phyloP scores from a whole-genome alignment of 2,797 vertebrate genomes.

The Vultur gryphus region DNA sequence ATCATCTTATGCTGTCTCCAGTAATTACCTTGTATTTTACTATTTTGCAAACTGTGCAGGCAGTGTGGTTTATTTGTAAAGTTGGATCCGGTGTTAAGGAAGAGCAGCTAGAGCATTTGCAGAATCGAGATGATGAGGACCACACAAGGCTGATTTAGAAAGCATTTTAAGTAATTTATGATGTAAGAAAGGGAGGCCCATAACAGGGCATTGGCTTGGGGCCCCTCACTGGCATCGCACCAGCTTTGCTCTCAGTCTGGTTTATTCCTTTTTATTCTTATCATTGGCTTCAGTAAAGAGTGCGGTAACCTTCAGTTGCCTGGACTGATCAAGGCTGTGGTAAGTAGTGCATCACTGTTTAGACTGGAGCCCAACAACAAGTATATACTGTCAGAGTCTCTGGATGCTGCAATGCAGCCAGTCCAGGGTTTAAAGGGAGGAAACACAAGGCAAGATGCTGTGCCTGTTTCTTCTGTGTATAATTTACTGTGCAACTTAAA shows the following conservation, averaged over 20 bases:
- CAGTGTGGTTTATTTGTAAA: neutral
- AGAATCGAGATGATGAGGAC: neutral
- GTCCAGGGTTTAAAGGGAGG: neutral
- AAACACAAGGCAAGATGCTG: neutral
- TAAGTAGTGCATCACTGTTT: neutral
- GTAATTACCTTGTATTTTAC: constrained; percentile 19
- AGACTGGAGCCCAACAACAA: neutral
- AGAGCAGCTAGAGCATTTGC: neutral
- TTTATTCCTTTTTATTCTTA: neutral
- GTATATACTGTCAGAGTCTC: neutral
- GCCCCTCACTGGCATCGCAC: neutral
- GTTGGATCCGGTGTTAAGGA: neutral
- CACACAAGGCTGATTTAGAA: neutral
- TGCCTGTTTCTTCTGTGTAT: constrained; percentile 38
- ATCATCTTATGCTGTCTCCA: neutral
- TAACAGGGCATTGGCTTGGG: neutral
- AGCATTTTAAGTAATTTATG: neutral
- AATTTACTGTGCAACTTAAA: constrained; percentile 67
- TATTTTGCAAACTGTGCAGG: neutral
- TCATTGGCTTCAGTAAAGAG: neutral
- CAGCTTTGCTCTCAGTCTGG: neutral
- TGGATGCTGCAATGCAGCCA: neutral
- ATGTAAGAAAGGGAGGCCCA: neutral
- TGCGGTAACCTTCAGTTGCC: neutral
- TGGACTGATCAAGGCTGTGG: neutral